These are phyloP conservation scores for Rhinophrynus dorsalis DNA, from an alignment of 2,797 vertebrate genomes.

Conservation along the genomic window DNA sequence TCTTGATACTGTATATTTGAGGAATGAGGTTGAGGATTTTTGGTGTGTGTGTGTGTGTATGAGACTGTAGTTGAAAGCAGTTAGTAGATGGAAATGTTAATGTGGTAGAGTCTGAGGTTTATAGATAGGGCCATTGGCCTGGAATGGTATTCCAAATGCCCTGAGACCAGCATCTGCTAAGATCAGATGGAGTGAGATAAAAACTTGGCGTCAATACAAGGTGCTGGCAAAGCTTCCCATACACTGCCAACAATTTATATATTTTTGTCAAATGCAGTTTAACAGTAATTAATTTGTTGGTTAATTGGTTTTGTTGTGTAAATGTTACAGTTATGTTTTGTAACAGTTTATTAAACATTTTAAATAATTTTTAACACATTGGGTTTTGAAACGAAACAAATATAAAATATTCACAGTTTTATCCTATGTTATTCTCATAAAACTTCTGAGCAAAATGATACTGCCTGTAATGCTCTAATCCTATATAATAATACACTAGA, in stretches of 20 bases:
- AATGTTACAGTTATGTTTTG: neutral
- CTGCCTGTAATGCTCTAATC: neutral
- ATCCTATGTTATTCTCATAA: neutral
- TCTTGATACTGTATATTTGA: neutral
- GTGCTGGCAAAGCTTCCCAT: slow-evolving; percentile 6
- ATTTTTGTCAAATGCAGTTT: slow-evolving; percentile 26
- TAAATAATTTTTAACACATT: neutral
- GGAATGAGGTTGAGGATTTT: neutral
- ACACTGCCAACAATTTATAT: slow-evolving; percentile 29
- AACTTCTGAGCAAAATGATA: neutral
- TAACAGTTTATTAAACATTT: slow-evolving; percentile 7
- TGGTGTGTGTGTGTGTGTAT: too few relatives aligned
- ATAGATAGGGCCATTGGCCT: slow-evolving; percentile 30
- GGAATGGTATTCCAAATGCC: slow-evolving; percentile 40
- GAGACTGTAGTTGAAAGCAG: neutral
- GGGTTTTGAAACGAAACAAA: neutral
- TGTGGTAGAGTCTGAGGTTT: slow-evolving; percentile 10
- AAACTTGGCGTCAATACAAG: slow-evolving; percentile 27
- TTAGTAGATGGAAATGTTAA: slow-evolving; percentile 2
- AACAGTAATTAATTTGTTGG: slow-evolving; percentile 34
- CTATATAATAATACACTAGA: too few relatives aligned
- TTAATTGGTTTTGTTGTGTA: slow-evolving; percentile 30
- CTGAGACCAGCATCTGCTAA: slow-evolving; percentile 48
- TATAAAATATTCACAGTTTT: neutral
- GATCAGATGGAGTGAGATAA: slow-evolving; percentile 46